A percentile compares a stretch with the other conserved stretches of the same genome.
Conservation (phyloP, 2,797 vertebrate genomes). For the Chelon auratus region DNA sequence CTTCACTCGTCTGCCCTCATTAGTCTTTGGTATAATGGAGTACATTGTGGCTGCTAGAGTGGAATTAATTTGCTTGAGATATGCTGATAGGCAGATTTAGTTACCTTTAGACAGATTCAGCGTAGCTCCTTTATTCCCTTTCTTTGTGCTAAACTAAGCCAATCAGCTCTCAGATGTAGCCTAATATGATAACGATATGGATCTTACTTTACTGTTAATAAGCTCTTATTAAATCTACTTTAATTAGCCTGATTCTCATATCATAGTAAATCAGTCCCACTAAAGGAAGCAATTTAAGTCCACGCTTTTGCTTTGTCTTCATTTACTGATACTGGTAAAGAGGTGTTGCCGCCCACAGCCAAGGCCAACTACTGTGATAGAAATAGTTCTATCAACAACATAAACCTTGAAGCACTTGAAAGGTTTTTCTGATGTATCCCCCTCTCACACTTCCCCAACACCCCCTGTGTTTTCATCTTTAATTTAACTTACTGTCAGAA, state of each 20-base stretch:
- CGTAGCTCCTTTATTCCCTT: no score
- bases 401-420: background rate
- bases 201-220: no score
- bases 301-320: background rate
- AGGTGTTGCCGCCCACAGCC: background rate
- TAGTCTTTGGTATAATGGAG: no score
- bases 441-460: constrained; percentile 6
- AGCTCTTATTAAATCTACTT: no score
- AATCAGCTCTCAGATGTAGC: no score
- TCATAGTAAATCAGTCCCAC: background rate
- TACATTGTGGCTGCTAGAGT: no score
- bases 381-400: background rate
- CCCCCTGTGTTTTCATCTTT: constrained; percentile 3
- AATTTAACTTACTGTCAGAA: background rate
- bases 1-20: no score
- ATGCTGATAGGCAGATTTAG: background rate
- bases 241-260: background rate
- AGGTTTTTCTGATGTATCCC: background rate
- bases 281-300: background rate
- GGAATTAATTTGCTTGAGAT: background rate
- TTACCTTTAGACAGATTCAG: no score
- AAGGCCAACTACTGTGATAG: background rate
- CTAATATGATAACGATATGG: background rate
- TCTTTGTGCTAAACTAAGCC: no score
- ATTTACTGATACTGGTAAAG: background rate